Conservation (phyloP, 2,888 invertebrate genomes). For the Idaea dimidiata region DNA sequence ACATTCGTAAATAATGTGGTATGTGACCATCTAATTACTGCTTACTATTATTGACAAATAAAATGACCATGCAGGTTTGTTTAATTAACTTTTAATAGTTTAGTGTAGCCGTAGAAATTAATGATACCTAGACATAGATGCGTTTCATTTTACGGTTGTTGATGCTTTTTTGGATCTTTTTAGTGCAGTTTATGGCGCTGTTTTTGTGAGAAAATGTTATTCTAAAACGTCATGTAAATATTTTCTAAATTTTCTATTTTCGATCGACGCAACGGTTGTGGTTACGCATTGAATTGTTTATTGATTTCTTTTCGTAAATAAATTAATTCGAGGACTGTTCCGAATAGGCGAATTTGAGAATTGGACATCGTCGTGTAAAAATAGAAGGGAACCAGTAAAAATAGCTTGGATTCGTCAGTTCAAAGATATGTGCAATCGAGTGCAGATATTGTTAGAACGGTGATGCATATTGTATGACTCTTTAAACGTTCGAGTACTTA, state of each 20-base stretch:
- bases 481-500: not conserved
- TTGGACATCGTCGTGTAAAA: constrained; percentile 6
- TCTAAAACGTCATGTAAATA: not conserved
- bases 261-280: not conserved
- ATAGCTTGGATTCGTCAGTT: constrained; percentile 6
- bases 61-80: not conserved
- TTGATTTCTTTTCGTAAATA: not conserved
- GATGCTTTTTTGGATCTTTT: not conserved
- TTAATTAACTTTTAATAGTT: not conserved
- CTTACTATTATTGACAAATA: not conserved
- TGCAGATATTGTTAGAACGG: constrained; percentile 23
- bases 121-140: not conserved
- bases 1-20: not conserved
- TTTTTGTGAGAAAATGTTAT: not conserved
- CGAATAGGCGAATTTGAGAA: not conserved
- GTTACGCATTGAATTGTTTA: not conserved
- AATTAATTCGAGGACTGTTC: not conserved
- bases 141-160: not conserved
- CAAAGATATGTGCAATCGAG: constrained; percentile 4
- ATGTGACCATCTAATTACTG: not conserved
- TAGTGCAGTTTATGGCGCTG: not conserved
- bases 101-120: not conserved
- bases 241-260: not conserved
- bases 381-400: constrained; percentile 18
- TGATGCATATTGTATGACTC: constrained; percentile 6